Evolutionary conservation across 2,888 invertebrate genomes (phyloP).

Genomic region (Drosophila longiperda): DNA sequence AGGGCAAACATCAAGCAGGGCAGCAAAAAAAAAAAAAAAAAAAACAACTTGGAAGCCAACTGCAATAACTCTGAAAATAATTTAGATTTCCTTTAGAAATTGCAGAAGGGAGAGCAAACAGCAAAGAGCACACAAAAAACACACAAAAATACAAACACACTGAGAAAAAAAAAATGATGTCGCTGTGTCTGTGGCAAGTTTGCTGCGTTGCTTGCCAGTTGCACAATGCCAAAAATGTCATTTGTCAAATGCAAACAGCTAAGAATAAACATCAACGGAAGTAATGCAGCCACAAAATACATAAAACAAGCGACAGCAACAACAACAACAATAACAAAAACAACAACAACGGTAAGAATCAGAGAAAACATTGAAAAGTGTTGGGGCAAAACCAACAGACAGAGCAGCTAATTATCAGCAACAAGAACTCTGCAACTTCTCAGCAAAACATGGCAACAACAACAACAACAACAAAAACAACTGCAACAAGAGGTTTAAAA

Average conservation of each 20-base stretch:
- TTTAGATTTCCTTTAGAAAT: slow-evolving; percentile 70
- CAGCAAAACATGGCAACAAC: slow-evolving; percentile 44
- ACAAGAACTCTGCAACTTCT: slow-evolving; percentile 62
- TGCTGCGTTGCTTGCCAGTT: slow-evolving; percentile 58
- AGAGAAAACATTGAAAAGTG: slow-evolving; percentile 54
- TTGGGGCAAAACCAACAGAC: slow-evolving; percentile 75
- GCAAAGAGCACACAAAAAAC: slow-evolving; percentile 14
- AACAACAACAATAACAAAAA: slow-evolving; percentile 30
- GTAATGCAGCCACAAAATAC: slow-evolving; percentile 80
- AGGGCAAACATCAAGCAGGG: slow-evolving; percentile 50
- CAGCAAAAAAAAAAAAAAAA: background rate
- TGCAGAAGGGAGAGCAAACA: slow-evolving; percentile 37
- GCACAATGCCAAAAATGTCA: slow-evolving; percentile 80
- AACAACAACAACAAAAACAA: slow-evolving; percentile 22
- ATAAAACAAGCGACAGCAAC: slow-evolving; percentile 71
- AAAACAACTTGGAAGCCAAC: slow-evolving; percentile 57
- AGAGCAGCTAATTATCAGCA: slow-evolving; percentile 79
- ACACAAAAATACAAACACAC: slow-evolving; percentile 2
- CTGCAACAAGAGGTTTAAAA: background rate
- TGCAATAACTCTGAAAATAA: slow-evolving; percentile 80
- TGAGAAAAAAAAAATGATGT: slow-evolving; percentile 37
- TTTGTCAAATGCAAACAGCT: slow-evolving; percentile 81
- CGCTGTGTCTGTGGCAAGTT: slow-evolving; percentile 48
- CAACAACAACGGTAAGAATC: slow-evolving; percentile 41
- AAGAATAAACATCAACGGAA: slow-evolving; percentile 82